phyloP scores from a whole-genome alignment of 2,797 vertebrate genomes.

The Labroides dimidiatus region DNA sequence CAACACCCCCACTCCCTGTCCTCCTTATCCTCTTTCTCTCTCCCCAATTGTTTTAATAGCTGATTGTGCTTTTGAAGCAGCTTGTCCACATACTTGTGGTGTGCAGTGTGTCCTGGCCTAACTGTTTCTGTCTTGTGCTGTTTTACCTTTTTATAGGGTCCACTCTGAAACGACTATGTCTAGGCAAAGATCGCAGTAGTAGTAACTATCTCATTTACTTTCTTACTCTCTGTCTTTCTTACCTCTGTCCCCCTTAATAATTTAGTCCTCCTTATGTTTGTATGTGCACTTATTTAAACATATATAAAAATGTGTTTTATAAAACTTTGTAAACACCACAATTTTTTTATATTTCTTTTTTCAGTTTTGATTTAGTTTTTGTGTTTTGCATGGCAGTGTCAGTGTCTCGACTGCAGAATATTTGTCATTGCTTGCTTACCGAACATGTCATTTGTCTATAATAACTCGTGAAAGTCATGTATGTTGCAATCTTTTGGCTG shows the following conservation, averaged over 20 bases:
- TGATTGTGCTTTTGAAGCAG: constrained; percentile 88
- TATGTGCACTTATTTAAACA: constrained; percentile 78
- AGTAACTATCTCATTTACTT: constrained; percentile 98
- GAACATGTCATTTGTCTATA: constrained; percentile 60
- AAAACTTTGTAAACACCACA: constrained; percentile 48
- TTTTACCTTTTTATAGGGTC: constrained; percentile 96
- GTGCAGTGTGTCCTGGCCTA: constrained; percentile 89
- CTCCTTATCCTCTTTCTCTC: constrained; percentile 79
- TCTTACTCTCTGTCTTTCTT: constrained; percentile 82
- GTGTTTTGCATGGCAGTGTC: constrained; percentile 79
- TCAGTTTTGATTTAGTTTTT: constrained; percentile 6
- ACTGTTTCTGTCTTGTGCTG: constrained; percentile 96
- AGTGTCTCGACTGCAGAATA: constrained; percentile 53
- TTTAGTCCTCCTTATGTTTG: constrained; percentile 73
- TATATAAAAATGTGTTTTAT: constrained; percentile 22
- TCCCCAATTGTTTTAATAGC: constrained; percentile 81
- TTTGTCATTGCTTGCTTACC: constrained; percentile 72
- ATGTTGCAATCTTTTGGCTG: constrained; percentile 74
- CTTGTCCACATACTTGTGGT: constrained; percentile 84
- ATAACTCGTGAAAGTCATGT: constrained; percentile 34
- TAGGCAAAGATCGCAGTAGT: constrained; percentile 99
- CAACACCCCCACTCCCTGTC: constrained; percentile 77
- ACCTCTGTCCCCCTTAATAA: constrained; percentile 78
- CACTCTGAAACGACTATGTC: constrained; percentile 99
- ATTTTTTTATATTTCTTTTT: constrained; percentile 32